These are phyloP conservation scores for Rhamphomyia laevipes DNA, from an alignment of 2,888 invertebrate genomes.

Conservation along the genomic window DNA sequence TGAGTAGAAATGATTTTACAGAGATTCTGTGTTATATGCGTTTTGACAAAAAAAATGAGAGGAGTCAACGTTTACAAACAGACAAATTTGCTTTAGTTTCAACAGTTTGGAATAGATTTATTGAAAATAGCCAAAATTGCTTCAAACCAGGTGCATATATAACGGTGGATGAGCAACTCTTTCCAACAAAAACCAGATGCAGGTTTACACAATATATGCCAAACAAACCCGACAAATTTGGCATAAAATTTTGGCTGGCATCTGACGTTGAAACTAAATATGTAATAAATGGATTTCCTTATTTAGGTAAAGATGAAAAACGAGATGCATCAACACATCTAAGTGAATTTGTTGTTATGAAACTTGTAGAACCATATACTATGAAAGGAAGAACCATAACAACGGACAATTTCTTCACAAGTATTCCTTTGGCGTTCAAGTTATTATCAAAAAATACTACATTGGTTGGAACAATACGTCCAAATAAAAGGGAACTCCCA, in stretches of 20 bases:
- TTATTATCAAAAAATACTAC: constrained; percentile 18
- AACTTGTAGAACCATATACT: constrained; percentile 18
- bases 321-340: constrained; percentile 13
- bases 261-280: too few species aligned
- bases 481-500: constrained; percentile 7
- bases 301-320: neutral
- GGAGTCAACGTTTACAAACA: constrained; percentile 5
- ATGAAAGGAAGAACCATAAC: constrained; percentile 18
- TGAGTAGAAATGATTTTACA: too few species aligned
- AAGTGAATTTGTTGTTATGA: constrained; percentile 17
- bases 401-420: constrained; percentile 14
- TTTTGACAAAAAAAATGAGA: neutral
- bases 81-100: constrained; percentile 4
- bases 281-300: too few species aligned
- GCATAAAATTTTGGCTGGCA: too few species aligned
- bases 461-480: constrained; percentile 18
- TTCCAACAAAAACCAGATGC: too few species aligned
- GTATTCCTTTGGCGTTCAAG: constrained; percentile 12
- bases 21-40: too few species aligned
- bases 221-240: too few species aligned
- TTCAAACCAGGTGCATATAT: too few species aligned
- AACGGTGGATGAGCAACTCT: too few species aligned
- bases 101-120: neutral
- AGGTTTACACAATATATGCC: too few species aligned
- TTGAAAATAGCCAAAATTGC: neutral